phyloP scores from a whole-genome alignment of 2,888 invertebrate species.

The Lissocephala sabroskyi region DNA sequence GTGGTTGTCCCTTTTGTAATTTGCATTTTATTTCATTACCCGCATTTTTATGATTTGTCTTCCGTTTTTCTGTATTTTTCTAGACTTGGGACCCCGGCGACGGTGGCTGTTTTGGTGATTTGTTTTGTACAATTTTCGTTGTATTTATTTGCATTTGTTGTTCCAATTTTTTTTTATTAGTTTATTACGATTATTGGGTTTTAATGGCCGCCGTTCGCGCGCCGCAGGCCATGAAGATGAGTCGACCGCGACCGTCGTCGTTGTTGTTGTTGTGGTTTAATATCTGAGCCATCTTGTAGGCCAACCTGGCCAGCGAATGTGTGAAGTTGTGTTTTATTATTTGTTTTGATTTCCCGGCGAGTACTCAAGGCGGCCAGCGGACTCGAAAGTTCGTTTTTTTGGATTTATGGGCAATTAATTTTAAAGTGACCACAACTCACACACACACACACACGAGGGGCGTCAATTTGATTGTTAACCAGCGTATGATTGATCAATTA shows the following conservation, averaged over 20 bases:
- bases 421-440: slow-evolving; percentile 52
- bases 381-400: slow-evolving; percentile 54
- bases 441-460: slow-evolving; percentile 2
- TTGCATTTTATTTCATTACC: neutral
- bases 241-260: slow-evolving; percentile 10
- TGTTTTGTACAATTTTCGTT: slow-evolving; percentile 19
- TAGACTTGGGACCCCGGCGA: too few relatives aligned
- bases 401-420: slow-evolving; percentile 67
- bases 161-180: slow-evolving; percentile 64
- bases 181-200: slow-evolving; percentile 69
- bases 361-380: neutral
- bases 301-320: slow-evolving; percentile 54
- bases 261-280: slow-evolving; percentile 26
- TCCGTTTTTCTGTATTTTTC: too few relatives aligned
- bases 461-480: slow-evolving; percentile 37
- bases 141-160: slow-evolving; percentile 28
- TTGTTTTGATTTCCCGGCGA: slow-evolving; percentile 68
- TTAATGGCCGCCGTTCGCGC: slow-evolving; percentile 49
- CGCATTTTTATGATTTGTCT: neutral
- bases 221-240: neutral
- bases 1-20: slow-evolving; percentile 6
- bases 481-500: slow-evolving; percentile 42
- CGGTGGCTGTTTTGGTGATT: slow-evolving; percentile 47
- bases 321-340: slow-evolving; percentile 67
- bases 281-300: neutral